phyloP scores from a whole-genome alignment of 1,140 invertebrate genomes.

The Drosophila nannoptera region DNA sequence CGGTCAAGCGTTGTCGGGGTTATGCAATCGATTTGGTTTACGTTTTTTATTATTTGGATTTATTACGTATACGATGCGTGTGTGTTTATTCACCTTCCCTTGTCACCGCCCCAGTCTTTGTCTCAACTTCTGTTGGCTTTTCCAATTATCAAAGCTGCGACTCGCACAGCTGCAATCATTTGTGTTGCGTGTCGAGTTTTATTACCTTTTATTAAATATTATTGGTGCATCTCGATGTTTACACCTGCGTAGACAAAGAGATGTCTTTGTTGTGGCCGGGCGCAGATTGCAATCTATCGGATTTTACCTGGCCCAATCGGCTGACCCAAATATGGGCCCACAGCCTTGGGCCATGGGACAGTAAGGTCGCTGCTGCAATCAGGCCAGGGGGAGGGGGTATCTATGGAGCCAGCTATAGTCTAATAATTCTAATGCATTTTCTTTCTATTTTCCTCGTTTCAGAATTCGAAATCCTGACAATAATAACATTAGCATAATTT shows the following conservation, averaged over 20 bases:
- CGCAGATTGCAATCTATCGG: constrained; percentile 55
- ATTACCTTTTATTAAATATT: constrained; percentile 52
- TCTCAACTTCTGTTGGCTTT: constrained; percentile 25
- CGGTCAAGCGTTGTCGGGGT: constrained; percentile 26
- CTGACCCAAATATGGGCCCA: constrained; percentile 39
- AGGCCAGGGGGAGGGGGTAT: no score
- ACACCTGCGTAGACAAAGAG: constrained; percentile 48
- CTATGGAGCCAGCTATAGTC: no score
- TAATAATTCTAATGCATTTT: neutral
- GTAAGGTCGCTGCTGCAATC: constrained; percentile 9
- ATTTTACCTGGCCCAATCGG: constrained; percentile 40
- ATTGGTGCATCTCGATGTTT: constrained; percentile 37
- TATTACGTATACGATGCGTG: constrained; percentile 24
- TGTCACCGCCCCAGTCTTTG: constrained; percentile 8
- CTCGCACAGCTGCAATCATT: neutral
- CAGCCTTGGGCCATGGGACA: constrained; percentile 23
- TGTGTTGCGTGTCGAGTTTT: constrained; percentile 32
- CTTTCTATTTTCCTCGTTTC: constrained; percentile 18
- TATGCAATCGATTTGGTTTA: constrained; percentile 44
- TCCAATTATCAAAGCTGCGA: constrained; percentile 50
- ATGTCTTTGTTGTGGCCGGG: constrained; percentile 27
- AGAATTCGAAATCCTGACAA: constrained; percentile 53
- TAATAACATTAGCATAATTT: constrained; percentile 41
- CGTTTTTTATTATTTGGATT: no score
- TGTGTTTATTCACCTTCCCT: constrained; percentile 24